These are phyloP conservation scores for Scelioninae gen. 1 DNA, from an alignment of 2,888 invertebrate genomes.

Conservation along the genomic window DNA sequence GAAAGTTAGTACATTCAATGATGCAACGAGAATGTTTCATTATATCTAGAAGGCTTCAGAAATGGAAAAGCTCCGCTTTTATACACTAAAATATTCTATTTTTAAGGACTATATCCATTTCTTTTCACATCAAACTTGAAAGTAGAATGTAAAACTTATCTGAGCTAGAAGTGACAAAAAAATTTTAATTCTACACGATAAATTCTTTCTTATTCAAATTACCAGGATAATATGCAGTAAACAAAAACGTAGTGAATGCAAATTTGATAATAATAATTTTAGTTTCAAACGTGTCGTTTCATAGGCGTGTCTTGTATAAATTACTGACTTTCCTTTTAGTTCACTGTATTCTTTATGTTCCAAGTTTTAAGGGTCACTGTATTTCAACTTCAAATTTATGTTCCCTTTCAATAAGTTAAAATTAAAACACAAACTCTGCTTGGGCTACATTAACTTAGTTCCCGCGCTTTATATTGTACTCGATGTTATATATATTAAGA, in stretches of 20 bases:
- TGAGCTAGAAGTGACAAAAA: not conserved
- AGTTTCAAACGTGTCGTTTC: constrained; percentile 25
- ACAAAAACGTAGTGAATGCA: constrained; percentile 18
- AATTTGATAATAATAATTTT: constrained; percentile 41
- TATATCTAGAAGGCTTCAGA: no score
- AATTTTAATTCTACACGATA: not conserved
- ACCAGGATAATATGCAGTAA: constrained; percentile 4
- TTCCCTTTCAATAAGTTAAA: constrained; percentile 49
- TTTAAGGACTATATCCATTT: no score
- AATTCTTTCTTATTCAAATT: constrained; percentile 3
- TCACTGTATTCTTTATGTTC: constrained; percentile 52
- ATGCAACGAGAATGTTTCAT: no score
- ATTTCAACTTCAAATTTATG: constrained; percentile 52
- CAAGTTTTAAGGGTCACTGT: constrained; percentile 50
- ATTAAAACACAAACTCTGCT: constrained; percentile 52
- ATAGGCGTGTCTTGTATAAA: constrained; percentile 31
- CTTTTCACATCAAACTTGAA: not conserved
- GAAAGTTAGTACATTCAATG: no score
- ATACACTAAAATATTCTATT: no score
- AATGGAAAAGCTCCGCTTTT: no score
- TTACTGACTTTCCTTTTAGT: constrained; percentile 41
- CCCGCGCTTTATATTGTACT: not conserved
- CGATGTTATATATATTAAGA: no score
- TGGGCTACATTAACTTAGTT: not conserved
- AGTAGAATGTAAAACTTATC: not conserved